A percentile compares a stretch with the other conserved stretches of the same genome.
Evolutionary conservation across 2,888 invertebrate species (phyloP).

Genomic region (Altica lythri): DNA sequence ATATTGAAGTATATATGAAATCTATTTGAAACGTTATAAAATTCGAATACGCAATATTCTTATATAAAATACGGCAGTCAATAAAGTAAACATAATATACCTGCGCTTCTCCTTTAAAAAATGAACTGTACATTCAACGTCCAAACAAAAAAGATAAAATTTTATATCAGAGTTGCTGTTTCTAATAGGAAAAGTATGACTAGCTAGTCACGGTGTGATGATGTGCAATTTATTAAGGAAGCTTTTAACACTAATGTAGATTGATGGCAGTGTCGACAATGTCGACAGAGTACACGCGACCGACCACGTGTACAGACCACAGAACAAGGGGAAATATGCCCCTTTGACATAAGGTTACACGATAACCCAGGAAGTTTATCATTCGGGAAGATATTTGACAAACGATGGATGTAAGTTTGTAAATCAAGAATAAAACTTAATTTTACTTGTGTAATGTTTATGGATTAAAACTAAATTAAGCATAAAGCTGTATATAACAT

Average conservation of each 20-base stretch:
- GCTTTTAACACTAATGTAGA: conserved; percentile 58
- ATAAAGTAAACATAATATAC: too few relatives aligned
- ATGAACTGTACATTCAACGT: too few relatives aligned
- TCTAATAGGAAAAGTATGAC: conserved; percentile 7
- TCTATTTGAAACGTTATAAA: too few relatives aligned
- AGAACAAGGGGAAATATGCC: conserved; percentile 28
- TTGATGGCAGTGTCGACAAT: conserved; percentile 55
- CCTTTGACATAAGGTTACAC: conserved; percentile 29
- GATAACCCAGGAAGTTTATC: conserved; percentile 6
- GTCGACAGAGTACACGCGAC: conserved; percentile 41
- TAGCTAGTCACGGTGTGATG: not conserved
- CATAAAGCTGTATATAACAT: too few relatives aligned
- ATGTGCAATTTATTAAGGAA: conserved; percentile 57
- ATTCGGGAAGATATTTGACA: not conserved
- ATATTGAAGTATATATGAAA: too few relatives aligned
- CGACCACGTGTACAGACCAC: conserved; percentile 33
- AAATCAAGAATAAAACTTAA: too few relatives aligned
- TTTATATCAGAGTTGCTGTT: not conserved
- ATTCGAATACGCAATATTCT: too few relatives aligned
- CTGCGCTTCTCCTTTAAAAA: too few relatives aligned
- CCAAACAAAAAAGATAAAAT: not conserved
- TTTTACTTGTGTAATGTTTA: too few relatives aligned
- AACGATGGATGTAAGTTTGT: too few relatives aligned
- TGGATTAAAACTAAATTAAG: too few relatives aligned
- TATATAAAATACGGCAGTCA: too few relatives aligned